These are phyloP conservation scores for Pantherophis guttatus DNA, from an alignment of 2,113 vertebrate species.

Conservation along the genomic window DNA sequence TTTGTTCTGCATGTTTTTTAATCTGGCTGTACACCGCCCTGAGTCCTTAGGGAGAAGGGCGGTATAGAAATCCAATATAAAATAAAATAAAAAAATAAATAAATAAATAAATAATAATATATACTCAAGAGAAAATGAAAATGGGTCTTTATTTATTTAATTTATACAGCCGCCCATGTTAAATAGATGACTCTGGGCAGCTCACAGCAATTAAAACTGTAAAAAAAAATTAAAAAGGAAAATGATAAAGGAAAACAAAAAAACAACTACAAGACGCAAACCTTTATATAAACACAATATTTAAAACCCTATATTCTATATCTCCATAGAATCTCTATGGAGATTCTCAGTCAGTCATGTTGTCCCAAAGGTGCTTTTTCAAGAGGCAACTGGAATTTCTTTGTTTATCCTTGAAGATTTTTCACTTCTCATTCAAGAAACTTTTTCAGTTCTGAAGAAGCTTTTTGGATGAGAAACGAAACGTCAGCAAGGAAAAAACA, in stretches of 20 bases:
- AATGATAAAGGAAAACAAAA: background rate
- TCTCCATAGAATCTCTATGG: background rate
- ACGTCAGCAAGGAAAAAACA: background rate
- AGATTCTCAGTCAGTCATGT: background rate
- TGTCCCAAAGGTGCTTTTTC: background rate
- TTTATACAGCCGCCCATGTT: background rate
- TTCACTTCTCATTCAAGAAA: background rate
- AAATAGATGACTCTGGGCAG: background rate
- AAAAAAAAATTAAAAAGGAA: background rate
- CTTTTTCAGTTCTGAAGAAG: background rate
- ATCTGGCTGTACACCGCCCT: too few relatives aligned
- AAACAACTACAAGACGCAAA: background rate
- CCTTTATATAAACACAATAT: background rate
- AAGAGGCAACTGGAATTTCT: background rate
- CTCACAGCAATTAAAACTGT: background rate
- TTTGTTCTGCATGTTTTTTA: too few relatives aligned
- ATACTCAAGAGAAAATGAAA: background rate
- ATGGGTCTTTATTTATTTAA: background rate
- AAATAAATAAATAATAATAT: background rate
- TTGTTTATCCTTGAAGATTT: background rate
- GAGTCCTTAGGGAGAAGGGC: too few relatives aligned
- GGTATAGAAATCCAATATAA: too few relatives aligned
- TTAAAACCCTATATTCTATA: background rate
- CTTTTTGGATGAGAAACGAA: background rate
- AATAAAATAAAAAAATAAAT: too few relatives aligned